phyloP scores from a whole-genome alignment of 1,140 invertebrate genomes.

The Penaeus japonicus region DNA sequence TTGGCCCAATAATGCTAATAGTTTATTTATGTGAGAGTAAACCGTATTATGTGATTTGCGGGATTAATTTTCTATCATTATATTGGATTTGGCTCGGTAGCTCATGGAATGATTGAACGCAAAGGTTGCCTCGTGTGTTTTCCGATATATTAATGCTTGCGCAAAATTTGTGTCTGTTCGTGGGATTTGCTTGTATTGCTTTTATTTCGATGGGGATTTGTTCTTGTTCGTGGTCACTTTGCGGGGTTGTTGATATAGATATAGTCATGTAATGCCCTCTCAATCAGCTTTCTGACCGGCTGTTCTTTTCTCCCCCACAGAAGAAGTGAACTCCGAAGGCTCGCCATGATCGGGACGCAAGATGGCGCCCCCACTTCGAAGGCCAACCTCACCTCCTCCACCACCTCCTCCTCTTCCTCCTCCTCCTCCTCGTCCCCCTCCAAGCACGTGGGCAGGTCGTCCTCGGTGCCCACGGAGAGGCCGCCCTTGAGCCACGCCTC shows the following conservation, averaged over 20 bases:
- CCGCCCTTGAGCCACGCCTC: conserved; percentile 10
- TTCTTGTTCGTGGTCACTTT: background rate
- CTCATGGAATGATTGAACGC: no score
- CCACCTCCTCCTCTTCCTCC: background rate
- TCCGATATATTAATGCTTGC: no score
- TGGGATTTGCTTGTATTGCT: no score
- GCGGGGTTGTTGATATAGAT: background rate
- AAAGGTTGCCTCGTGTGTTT: no score
- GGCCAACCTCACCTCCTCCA: background rate
- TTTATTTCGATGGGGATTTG: background rate
- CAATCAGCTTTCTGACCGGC: background rate
- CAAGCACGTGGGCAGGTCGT: conserved; percentile 45
- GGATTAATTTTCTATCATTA: no score
- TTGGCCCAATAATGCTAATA: no score
- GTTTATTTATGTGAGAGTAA: no score
- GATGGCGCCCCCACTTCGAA: conserved; percentile 15
- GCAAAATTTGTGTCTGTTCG: no score
- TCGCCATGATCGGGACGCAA: conserved; percentile 42
- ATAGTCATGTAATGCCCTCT: background rate
- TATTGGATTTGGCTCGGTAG: no score
- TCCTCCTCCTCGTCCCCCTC: conserved; percentile 26
- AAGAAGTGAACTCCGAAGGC: background rate
- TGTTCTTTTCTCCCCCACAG: background rate
- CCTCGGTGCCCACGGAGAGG: conserved; percentile 43
- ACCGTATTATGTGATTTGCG: no score